Base-by-base conservation (phyloP, 2,797 vertebrate genomes). In the Syngnathus rostellatus region DNA sequence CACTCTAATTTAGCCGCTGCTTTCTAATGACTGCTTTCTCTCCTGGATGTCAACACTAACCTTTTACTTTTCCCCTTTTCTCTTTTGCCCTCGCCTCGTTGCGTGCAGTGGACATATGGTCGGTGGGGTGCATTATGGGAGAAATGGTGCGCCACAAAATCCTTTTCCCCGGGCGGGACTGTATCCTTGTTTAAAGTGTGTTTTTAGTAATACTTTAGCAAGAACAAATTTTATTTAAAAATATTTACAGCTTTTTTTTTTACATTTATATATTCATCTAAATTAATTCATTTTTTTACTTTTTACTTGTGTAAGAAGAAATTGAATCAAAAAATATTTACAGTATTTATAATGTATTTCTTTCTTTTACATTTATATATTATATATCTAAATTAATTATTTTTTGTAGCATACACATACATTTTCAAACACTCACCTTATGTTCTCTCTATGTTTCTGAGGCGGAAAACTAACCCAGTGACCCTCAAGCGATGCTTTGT, bases 131-230 rank as follows among this genome's bases (percentile, higher is more conserved):
- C 93, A 94, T 94, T 89, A 94, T 94, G 93, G 93, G 93, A 90
- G 93, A 94, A 94, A 94, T 94, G 93, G 94, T 94, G 81, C 93
- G 93, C 86, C 93, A 94, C 91, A 94, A 94, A 92, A 94, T 94
- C 89, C 92, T 94, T 77, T 94, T 94, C 83, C 93, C 93, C 10
- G 93, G 93, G 69, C 90, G 93, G 83, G 93, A 94, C 86, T 94
- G 93, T 94, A 94, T 94, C 93, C 92, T 94, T 93, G 81, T 73
- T 73, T 69, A 61, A 61, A 62, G 66, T 10, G 37, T 45, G 6
- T 9, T 63, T 67, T 63, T 78, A 70, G 74, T 25, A 11, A 19
- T 40, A 11, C 68, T 72, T 68, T 59, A 55, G 75, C 39, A 46
- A 46, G 39, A 61, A 41, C 8, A 41, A 41, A 43, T 61, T 14